Base-by-base conservation (phyloP, 2,888 invertebrate genomes). In the Rapana venosa region DNA sequence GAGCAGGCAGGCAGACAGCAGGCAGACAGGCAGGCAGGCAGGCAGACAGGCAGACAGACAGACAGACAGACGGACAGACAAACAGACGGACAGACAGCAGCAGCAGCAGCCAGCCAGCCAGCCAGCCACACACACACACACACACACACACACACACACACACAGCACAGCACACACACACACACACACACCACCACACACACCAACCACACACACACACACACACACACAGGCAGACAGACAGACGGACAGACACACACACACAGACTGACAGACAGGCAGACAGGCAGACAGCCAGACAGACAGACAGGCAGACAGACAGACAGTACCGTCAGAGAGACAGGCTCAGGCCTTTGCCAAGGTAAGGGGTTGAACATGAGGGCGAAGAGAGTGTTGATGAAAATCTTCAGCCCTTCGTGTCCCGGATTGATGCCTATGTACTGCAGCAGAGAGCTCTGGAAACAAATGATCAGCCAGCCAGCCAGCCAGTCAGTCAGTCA, bases 351-450 rank as follows among this genome's bases (percentile, higher is more conserved):
- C 6, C 92, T 88, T 70, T 91, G 91, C 90, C 90, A 90, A 56
- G 90, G 90, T 66, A 92, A 88, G 8, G 93, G 93, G 86, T 93
- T 93, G 20, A 93, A 90, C 30, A 93, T 88, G 77, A 94, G 77
- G 4, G 92, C 91, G 79, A 93, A 91, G 15, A 92, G 92, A 17
- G 92, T 93, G 91, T 94, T 93, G 74, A 93, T 93, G 56, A 93
- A 88, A 32, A 92, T 88, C 90, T 94, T 94, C n/a, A 92, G 89
- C 22, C 93, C 93, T 87, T 92, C 90, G n/a, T 90, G 90, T 6
- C 93, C 93, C 8, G 91, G 92, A 77, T 93, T 92, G n/a, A 94
- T 87, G 17, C 93, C 93, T 6, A 93, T 74, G 88, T 92, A 92
- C 77, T 93, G 91, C 26, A 93, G 90, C 22, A 92, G 11, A 58